These are phyloP conservation scores for Candoia aspera DNA, from an alignment of 2,113 vertebrate species.

Conservation along the genomic window DNA sequence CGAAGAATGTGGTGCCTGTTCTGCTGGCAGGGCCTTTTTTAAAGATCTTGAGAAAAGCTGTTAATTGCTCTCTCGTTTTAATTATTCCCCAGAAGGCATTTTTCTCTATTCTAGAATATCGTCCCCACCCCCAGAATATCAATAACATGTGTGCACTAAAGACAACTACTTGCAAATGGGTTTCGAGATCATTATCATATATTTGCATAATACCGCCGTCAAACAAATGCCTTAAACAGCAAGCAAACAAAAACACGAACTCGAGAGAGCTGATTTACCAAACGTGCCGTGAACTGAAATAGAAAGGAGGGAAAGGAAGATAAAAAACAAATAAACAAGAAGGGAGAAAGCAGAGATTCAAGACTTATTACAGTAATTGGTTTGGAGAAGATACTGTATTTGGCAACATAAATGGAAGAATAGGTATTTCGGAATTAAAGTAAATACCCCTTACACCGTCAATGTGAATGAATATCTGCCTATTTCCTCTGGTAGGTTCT, in stretches of 20 bases:
- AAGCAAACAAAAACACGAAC: conserved; percentile 41
- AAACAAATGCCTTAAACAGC: conserved; percentile 31
- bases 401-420: background rate
- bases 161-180: conserved; percentile 62
- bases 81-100: conserved; percentile 43
- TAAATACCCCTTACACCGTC: background rate
- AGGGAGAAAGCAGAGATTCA: background rate
- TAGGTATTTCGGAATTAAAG: background rate
- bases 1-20: background rate
- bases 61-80: background rate
- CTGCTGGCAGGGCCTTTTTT: background rate
- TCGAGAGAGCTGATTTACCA: conserved; percentile 14
- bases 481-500: background rate
- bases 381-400: background rate
- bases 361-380: background rate
- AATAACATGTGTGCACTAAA: conserved; percentile 61
- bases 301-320: background rate
- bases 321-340: background rate
- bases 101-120: conserved; percentile 32
- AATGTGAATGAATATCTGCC: background rate
- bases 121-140: conserved; percentile 55
- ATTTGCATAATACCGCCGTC: conserved; percentile 63
- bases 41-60: conserved; percentile 8
- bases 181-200: conserved; percentile 60
- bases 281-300: conserved; percentile 9